Base-by-base conservation (phyloP, 2,113 vertebrate species). In the Glaucomys volans region DNA sequence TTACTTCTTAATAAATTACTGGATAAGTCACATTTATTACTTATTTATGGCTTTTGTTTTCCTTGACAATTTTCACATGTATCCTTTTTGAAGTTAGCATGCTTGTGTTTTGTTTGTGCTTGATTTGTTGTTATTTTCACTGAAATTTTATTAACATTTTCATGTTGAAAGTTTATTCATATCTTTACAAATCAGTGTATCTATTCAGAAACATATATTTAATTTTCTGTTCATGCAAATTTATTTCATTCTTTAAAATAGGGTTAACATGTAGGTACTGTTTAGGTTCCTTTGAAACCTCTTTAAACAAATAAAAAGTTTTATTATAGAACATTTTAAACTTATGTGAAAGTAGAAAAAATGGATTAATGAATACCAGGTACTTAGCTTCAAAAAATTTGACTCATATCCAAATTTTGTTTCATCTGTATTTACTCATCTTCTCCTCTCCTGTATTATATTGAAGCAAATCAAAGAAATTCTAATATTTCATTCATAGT, bases 21-120 rank as follows among this genome's bases (percentile, higher is more conserved):
- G 32, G 57, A 81, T 30, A 96, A 40, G 17, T 84, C 42, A 83
- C 77, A 74, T 40, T 74, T 40, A 57, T 28, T 86, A 50, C 59
- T 91, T 37, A 72, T 95, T 85, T 74, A 57, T 86, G 18, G 40
- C 17, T 75, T 66, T 47, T 79, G 22, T 52, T 83, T 95, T 75
- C 67, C 16, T 92, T 76, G 11, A 44, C 32, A 59, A 32, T 92
- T 84, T 88, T 87, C 30, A 87, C 44, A 76, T 0, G 35, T 80
- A 26, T 4, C 17, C 12, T 81, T 90, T 90, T 50, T 47, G 35
- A 72, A 50, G 20, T 57, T 35, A 95, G 13, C 9, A 64, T 93
- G 5, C 35, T 93, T 93, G 30, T 71, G 16, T 9, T 89, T 85
- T 47, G 11, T 62, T 59, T 50, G 76, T 84, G 52, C 44, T 95